phyloP scores from a whole-genome alignment of 35 echinoderm and acorn worm genomes.

The Acanthaster planci region DNA sequence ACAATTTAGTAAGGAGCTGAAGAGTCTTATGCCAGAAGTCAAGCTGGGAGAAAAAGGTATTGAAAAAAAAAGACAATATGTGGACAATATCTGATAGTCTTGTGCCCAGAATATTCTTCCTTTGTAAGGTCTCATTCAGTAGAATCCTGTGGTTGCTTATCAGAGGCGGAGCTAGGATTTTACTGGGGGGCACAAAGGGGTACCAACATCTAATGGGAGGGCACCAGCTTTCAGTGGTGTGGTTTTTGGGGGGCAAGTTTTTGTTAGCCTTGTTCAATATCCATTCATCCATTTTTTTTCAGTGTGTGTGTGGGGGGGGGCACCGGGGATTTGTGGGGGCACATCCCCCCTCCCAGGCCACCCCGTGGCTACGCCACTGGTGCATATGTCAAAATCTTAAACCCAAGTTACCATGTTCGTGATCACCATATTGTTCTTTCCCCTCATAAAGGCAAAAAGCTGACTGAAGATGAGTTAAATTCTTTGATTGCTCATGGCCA shows the following conservation, averaged over 20 bases:
- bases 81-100: background rate
- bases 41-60: conserved; percentile 90
- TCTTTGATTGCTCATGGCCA: conserved; percentile 90
- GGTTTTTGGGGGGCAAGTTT: no score
- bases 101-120: background rate
- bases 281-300: no score
- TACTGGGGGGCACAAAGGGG: no score
- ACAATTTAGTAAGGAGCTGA: conserved; percentile 92
- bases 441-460: conserved; percentile 65
- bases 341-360: no score
- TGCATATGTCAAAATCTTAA: no score
- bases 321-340: no score
- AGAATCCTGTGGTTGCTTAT: background rate
- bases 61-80: background rate
- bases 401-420: background rate
- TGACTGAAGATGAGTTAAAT: conserved; percentile 93
- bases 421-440: background rate
- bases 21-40: conserved; percentile 91
- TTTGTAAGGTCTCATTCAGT: background rate
- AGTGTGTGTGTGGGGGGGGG: no score
- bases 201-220: no score
- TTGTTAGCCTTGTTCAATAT: no score
- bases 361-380: no score
- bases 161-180: no score
- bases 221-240: no score